These are phyloP conservation scores for Molothrus ater DNA, from an alignment of 2,797 vertebrate genomes.

Conservation along the genomic window DNA sequence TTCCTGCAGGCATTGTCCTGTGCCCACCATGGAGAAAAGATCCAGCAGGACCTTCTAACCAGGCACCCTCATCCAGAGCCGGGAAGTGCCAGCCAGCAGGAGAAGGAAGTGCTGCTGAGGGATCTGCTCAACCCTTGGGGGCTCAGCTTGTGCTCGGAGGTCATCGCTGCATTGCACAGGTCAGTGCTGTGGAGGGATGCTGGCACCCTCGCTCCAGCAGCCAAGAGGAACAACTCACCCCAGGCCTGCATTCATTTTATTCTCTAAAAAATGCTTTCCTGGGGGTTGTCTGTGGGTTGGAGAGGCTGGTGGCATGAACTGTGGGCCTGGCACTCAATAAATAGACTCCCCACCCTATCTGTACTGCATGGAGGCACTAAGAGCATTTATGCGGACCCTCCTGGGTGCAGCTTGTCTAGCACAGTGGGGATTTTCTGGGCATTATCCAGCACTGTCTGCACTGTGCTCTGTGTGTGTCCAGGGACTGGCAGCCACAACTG, in stretches of 20 bases:
- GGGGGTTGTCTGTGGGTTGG: not conserved
- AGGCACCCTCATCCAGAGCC: rapidly evolving
- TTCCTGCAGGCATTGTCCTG: not conserved
- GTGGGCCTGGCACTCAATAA: not conserved
- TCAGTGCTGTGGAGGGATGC: not conserved
- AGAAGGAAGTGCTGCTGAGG: not conserved
- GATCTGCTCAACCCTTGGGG: not conserved
- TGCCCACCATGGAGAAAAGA: conserved; percentile 30
- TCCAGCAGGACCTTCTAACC: not conserved
- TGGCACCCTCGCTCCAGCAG: not conserved
- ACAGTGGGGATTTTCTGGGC: not conserved
- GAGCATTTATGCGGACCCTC: not conserved
- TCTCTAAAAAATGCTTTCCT: not conserved
- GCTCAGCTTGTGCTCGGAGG: not conserved
- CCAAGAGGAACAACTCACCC: rapidly evolving
- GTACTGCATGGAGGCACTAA: not conserved
- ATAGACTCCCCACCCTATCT: rapidly evolving
- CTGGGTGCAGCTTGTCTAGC: not conserved
- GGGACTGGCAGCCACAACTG: not conserved
- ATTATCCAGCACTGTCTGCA: not conserved
- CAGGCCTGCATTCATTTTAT: not conserved
- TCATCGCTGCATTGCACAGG: not conserved
- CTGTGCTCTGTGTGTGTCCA: not conserved
- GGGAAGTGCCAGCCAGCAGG: not conserved
- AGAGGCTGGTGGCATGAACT: not conserved